These are phyloP conservation scores for Drosophila putrida DNA, from an alignment of 2,888 invertebrate species.

Conservation along the genomic window DNA sequence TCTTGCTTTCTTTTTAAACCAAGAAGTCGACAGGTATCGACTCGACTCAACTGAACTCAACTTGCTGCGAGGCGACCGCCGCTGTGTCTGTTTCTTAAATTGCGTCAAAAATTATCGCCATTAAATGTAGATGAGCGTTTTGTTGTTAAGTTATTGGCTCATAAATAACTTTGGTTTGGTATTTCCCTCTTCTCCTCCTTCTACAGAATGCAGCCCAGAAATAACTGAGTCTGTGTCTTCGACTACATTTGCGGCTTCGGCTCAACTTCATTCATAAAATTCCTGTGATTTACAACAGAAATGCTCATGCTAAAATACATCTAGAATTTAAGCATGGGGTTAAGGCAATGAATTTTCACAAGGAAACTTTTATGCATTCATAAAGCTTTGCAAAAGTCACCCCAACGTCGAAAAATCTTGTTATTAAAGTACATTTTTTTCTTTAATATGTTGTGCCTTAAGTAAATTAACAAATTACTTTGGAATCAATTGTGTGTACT, in stretches of 20 bases:
- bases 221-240: constrained; percentile 5
- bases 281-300: constrained; percentile 27
- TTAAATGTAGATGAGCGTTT: constrained; percentile 83
- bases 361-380: background rate
- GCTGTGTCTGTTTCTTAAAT: constrained; percentile 72
- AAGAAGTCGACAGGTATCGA: constrained; percentile 22
- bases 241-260: constrained; percentile 10
- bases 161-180: constrained; percentile 64
- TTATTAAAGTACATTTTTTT: too few relatives aligned
- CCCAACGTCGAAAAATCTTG: too few relatives aligned
- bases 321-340: constrained; percentile 23
- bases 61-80: constrained; percentile 20
- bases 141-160: constrained; percentile 79
- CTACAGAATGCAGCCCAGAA: constrained; percentile 6
- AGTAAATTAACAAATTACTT: too few relatives aligned
- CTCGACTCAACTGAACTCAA: background rate
- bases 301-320: constrained; percentile 26
- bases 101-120: constrained; percentile 81
- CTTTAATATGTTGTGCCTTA: too few relatives aligned
- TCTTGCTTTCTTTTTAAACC: constrained; percentile 55
- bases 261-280: constrained; percentile 54
- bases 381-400: background rate
- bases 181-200: background rate
- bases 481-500: too few relatives aligned
- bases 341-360: background rate